Base-by-base conservation (phyloP, 2,888 invertebrate genomes). In the Acanthosepion esculentum region DNA sequence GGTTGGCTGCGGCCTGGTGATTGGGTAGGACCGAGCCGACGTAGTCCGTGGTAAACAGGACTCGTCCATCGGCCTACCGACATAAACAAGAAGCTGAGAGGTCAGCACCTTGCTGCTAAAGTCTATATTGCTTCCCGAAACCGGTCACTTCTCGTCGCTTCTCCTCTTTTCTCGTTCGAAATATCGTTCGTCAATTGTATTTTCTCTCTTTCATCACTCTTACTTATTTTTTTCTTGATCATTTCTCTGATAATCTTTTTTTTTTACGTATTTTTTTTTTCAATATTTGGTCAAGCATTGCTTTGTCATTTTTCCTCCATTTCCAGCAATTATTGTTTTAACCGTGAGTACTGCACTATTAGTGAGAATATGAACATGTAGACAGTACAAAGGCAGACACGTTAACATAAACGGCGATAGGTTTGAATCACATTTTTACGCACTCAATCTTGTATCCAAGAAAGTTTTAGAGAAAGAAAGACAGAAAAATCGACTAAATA, bases 61-160 rank as follows among this genome's bases (percentile, higher is more conserved):
- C 78, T n/a, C 78, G 78, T 78, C 78, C 78, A 78, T 78, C 78
- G n/a, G 78, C 78, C 78, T 78, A 78, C 78, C 78, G 78, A 78
- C 78, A 78, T 78, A 29, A 78, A 78, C 78, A 78, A 78, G 78
- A 78, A 78, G n/a, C 29, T 12, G 29, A n/a, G 78, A n/a, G 78
- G 78, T 78, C 78, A 78, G 78, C 78, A 78, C 29, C 78, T 78
- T n/a, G n/a, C 78, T 78, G 78, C 78, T 78, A 78, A n/a, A 12
- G 29, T n/a, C 78, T 78, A 78, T 78, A 78, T 78, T 78, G 78
- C 78, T 78, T 78, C n/a, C 78, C n/a, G n/a, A 78, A n/a, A n/a
- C 78, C 78, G n/a, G 78, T 15, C 78, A 78, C n/a, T n/a, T n/a
- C n/a, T 78, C 59, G 59, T 23, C 59, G 23, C 59, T 59, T 23